These are phyloP conservation scores for Ditylenchus weischeri DNA, from an alignment of 2,888 invertebrate genomes.

Conservation along the genomic window DNA sequence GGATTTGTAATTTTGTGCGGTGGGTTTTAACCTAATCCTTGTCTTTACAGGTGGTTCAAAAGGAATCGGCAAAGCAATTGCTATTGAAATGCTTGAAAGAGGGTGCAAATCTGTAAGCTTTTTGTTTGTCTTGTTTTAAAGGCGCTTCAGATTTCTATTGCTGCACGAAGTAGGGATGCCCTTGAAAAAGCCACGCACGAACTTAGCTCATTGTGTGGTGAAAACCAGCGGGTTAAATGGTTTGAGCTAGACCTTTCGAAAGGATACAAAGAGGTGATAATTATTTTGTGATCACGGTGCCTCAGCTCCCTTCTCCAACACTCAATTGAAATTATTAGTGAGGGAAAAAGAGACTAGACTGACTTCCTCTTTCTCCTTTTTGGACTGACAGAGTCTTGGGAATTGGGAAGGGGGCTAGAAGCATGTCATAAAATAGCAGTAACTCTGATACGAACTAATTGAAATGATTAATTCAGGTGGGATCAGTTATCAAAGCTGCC, in stretches of 20 bases:
- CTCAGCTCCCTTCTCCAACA: too few species aligned
- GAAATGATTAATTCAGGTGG: conserved; percentile 34
- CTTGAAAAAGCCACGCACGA: conserved; percentile 30
- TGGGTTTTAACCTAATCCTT: not conserved
- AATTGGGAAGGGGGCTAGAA: not conserved
- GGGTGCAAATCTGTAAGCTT: conserved; percentile 27
- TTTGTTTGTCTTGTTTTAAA: too few species aligned
- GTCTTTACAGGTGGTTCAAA: conserved; percentile 52
- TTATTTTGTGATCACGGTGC: not conserved
- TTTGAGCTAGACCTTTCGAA: conserved; percentile 47
- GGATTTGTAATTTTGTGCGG: not conserved
- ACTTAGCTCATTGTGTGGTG: conserved; percentile 37
- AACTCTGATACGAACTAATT: not conserved
- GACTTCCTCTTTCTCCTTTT: not conserved
- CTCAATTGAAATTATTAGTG: not conserved
- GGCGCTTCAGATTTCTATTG: conserved; percentile 2
- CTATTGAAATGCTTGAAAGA: conserved; percentile 39
- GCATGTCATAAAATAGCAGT: too few species aligned
- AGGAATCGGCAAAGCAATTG: conserved; percentile 54
- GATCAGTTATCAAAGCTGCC: conserved; percentile 64
- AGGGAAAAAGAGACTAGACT: not conserved
- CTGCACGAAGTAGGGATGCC: not conserved
- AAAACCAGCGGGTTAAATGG: conserved; percentile 46
- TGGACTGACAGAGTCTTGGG: not conserved
- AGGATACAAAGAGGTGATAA: conserved; percentile 39